Evolutionary conservation across 2,888 invertebrate genomes (phyloP), one percentile per base, ranked within the genome.

Genomic region (Scotopteryx bipunctaria): DNA sequence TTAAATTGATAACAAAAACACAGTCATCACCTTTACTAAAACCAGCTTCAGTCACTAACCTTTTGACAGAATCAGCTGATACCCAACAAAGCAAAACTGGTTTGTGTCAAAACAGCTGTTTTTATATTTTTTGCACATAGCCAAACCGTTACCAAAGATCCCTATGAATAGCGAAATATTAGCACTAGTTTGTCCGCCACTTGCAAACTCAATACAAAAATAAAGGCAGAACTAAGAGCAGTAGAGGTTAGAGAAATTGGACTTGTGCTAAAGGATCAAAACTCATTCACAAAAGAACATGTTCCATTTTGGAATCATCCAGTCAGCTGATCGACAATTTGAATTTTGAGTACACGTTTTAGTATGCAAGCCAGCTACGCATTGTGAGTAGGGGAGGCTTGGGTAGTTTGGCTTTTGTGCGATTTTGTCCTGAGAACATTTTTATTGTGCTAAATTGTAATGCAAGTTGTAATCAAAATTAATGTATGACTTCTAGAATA

Each of bases 41-140:
- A 35, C 35, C 17, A 11, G 17, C 17, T 43, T 43, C 27, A 17
- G n/a, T 14, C 17, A 42, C 21, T 16, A 5, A 11, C 13, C 38
- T 46, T 31, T 46, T 41, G 19, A 27, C 36, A 14, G 15, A 17
- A 31, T 44, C 54, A 54, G 44, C 48, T 54, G 54, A 53, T 23
- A n/a, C 11, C 23, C 43, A 43, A 43, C 23, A 23, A 5, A 38
- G 13, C 21, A 2, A 11, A 23, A 41, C 40, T 29, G 35, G 41
- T 31, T 45, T 38, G 46, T 44, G 23, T n/a, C 17, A 16, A 52
- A 48, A 56, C 52, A 56, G 52, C 56, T 56, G 56, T 41, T 13
- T 16, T 43, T 57, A 59, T 51, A 47, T 59, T 59, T 55, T 57
- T 53, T 49, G 57, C 57, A 53, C 61, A 53, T 49, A 52, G 43